Percentiles rank a stretch among this genome's conserved stretches.
Evolutionary conservation across 2,888 invertebrate genomes (phyloP).

Genomic region (Podabrus alpinus): DNA sequence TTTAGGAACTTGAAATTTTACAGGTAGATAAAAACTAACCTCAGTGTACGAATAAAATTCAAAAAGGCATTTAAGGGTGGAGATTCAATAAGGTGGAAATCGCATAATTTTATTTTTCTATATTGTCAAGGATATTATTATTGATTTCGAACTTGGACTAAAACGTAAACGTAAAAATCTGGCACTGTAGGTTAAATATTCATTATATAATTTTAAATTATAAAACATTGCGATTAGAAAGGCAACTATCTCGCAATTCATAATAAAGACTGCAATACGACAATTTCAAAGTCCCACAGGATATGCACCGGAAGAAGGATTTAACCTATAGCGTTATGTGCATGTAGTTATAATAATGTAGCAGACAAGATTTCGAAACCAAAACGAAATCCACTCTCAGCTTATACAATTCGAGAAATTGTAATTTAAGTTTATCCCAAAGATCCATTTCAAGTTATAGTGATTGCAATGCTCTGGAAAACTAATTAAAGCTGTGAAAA

Average conservation of each 20-base stretch:
- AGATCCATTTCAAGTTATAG: neutral
- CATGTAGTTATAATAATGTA: conserved; percentile 23
- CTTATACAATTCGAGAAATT: conserved; percentile 1
- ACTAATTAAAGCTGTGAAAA: neutral
- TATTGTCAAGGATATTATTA: too few relatives aligned
- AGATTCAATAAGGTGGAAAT: too few relatives aligned
- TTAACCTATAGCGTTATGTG: conserved; percentile 18
- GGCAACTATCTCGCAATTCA: neutral
- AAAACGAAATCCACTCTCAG: conserved; percentile 8
- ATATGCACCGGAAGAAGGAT: conserved; percentile 17
- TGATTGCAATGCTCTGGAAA: neutral
- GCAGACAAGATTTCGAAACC: conserved; percentile 13
- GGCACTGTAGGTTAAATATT: too few relatives aligned
- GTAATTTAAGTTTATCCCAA: conserved; percentile 9
- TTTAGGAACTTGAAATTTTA: too few relatives aligned
- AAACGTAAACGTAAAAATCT: too few relatives aligned
- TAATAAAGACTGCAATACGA: conserved; percentile 2
- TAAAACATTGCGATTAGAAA: neutral
- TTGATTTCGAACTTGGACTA: too few relatives aligned
- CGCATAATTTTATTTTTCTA: too few relatives aligned
- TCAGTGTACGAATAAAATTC: too few relatives aligned
- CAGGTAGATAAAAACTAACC: too few relatives aligned
- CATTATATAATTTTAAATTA: neutral
- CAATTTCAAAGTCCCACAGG: conserved; percentile 12
- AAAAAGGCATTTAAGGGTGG: too few relatives aligned